Base-by-base conservation (phyloP, 2,113 vertebrate genomes). In the Lepidothrix coronata region DNA sequence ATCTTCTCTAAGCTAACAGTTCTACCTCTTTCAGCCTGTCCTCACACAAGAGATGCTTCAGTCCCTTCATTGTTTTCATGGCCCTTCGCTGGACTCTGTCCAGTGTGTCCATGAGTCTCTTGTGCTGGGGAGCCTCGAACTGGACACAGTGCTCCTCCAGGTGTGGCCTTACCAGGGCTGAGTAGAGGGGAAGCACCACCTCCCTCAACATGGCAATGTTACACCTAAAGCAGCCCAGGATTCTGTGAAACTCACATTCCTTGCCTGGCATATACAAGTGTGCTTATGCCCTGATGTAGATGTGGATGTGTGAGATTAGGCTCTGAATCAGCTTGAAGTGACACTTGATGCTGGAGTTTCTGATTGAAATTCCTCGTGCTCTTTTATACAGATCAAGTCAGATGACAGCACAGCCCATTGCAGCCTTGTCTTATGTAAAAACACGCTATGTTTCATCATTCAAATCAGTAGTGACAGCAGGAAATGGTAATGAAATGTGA, bases 351-450 rank as follows among this genome's bases (percentile, higher is more conserved):
- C 33, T 89, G 76, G n/a, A 82, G 65, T 91, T 93, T 54, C 81
- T 95, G 66, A 91, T 95, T 95, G 94, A 91, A 96, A 92, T 92
- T 86, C 75, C 35, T 86, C 72, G 77, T 95, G 52, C 73, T 92
- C 55, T 95, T 90, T 92, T 88, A 24, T 76, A 70, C 33, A 74
- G 46, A 92, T 67, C 22, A 85, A 87, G 89, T 81, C 35, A 51
- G 46, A 71, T 91, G 89, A 91, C 89, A 88, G 83, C 80, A 91
- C 35, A 90, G 52, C 67, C 51, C 62, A 54, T 82, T 93, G 46
- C 78, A 82, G 71, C 67, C 79, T 93, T 94, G 55, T 88, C 67
- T 80, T 91, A 86, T 81, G 55, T 90, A 88, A 90, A 97, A 96
- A n/a, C 24, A 25, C 2, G 8, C 43, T 67, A 17, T 21, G 35